phyloP scores from a whole-genome alignment of 2,797 vertebrate species.

The Glyptemys insculpta region DNA sequence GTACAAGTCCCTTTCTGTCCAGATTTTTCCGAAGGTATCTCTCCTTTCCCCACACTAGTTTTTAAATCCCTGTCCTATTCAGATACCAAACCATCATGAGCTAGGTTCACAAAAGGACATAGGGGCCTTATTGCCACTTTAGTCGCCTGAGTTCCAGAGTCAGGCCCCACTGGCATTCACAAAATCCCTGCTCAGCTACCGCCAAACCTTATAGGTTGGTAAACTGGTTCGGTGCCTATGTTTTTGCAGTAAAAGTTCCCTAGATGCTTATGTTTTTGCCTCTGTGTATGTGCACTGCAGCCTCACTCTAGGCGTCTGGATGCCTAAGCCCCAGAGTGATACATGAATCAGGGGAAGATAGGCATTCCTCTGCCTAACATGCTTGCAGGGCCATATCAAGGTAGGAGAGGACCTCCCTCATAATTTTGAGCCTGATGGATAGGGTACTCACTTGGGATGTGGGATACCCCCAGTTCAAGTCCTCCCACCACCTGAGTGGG shows the following conservation, averaged over 20 bases:
- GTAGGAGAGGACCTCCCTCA: background rate
- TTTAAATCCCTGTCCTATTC: slow-evolving; percentile 40
- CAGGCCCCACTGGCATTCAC: background rate
- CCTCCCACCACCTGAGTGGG: background rate
- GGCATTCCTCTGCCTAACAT: background rate
- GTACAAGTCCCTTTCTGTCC: background rate
- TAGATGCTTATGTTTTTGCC: background rate
- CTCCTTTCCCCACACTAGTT: background rate
- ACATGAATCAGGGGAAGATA: background rate
- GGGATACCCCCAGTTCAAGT: background rate
- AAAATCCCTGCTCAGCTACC: background rate
- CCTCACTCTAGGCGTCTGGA: background rate
- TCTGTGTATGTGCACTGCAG: background rate
- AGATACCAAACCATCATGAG: background rate
- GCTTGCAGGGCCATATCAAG: background rate
- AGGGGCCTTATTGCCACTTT: background rate
- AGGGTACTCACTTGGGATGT: background rate
- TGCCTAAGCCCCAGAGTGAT: background rate
- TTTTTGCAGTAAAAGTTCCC: background rate
- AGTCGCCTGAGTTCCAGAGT: background rate
- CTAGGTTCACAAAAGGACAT: background rate
- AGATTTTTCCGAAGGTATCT: background rate
- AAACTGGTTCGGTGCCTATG: background rate
- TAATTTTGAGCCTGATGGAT: background rate
- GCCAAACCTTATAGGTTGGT: background rate